These are phyloP conservation scores for Heterochromis multidens DNA, from an alignment of 2,113 vertebrate genomes.

Conservation along the genomic window DNA sequence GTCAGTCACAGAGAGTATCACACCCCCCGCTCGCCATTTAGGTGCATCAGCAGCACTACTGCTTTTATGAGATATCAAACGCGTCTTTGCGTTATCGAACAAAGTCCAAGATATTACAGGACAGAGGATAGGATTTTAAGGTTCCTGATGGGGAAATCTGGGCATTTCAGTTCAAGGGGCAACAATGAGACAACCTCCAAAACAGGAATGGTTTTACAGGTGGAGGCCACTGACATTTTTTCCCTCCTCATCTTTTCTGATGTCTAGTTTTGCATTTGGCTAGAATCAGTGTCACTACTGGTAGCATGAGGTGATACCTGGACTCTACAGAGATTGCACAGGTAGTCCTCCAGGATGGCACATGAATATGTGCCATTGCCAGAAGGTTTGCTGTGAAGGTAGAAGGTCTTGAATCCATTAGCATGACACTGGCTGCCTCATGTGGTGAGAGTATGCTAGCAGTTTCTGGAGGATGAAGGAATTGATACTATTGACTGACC, in stretches of 20 bases:
- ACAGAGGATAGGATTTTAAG: neutral
- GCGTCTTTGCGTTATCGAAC: neutral
- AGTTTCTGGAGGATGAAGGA: neutral
- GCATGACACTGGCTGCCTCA: neutral
- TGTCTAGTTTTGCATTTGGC: neutral
- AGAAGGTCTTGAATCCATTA: neutral
- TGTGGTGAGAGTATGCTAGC: neutral
- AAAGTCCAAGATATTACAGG: neutral
- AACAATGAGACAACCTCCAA: no score
- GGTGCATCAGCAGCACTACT: neutral
- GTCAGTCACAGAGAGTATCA: slow-evolving; percentile 5
- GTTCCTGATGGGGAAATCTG: neutral
- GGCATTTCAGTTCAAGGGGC: neutral
- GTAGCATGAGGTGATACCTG: neutral
- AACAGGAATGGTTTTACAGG: neutral
- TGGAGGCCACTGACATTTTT: neutral
- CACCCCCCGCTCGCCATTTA: neutral
- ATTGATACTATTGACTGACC: neutral
- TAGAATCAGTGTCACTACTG: neutral
- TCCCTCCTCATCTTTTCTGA: neutral
- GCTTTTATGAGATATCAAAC: neutral
- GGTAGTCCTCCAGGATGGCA: neutral
- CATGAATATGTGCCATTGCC: neutral
- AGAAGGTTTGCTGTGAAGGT: neutral
- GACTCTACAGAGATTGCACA: neutral